Evolutionary conservation across 2,113 vertebrate genomes (phyloP), one percentile per base, ranked within the genome.

Genomic region (Pavo muticus): DNA sequence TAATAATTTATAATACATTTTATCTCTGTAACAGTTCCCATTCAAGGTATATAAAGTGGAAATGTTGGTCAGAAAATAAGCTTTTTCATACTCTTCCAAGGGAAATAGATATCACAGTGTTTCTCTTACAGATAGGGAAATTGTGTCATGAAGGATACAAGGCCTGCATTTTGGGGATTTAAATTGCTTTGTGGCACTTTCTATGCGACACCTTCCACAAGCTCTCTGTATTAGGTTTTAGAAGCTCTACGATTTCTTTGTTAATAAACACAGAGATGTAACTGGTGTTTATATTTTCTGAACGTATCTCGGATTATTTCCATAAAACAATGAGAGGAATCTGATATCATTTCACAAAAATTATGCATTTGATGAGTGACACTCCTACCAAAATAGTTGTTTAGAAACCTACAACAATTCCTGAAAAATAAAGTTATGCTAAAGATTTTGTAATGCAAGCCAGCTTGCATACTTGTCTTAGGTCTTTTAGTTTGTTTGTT

Each of bases 1-100:
- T 87, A 93, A 89, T 79, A 81, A 56, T 85, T 82, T 92, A 89
- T 87, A 81, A 50, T 63, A 27, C 42, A 42, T 91, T 84, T 91
- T 92, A 44, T 82, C 87, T 92, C 54, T 82, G 11, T 57, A 63
- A 23, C 21, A 30, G 17, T 81, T 90, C 25, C 20, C 1, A 3
- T 65, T 17, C 5, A 93, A 75, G 21, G 4, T 30, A n/a, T 48
- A 68, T 73, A 30, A 79, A 91, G 78, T 57, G 5, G 5, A 74
- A 48, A 68, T n/a, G 0, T 6, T 72, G 21, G 11, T 65, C 72
- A 47, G 18, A 27, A 21, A 39, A n/a, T 54, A 72, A 65, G 27
- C n/a, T 48, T 81, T 86, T 73, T 47, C 59, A 44, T 15, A 85
- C 1, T 21, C 23, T 44, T 59, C 15, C 9, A 78, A 71, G 18